These are phyloP conservation scores for Blennius ocellaris DNA, from an alignment of 2,113 vertebrate species.

Conservation along the genomic window DNA sequence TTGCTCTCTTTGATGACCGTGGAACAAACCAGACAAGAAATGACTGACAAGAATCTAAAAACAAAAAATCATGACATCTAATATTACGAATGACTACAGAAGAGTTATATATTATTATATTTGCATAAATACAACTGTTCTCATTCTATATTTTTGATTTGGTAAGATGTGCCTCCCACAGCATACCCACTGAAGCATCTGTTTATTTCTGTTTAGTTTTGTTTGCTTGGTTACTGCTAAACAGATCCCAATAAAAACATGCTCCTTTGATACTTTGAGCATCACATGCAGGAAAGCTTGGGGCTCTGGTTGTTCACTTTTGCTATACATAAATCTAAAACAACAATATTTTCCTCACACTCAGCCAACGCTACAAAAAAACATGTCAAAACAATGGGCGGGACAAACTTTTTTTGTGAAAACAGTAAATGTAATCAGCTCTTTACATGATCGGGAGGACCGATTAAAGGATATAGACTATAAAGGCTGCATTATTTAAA, in stretches of 20 bases:
- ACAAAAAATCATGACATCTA: not conserved
- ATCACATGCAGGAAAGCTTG: conserved; percentile 70
- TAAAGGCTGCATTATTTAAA: too few species aligned
- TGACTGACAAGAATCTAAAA: not conserved
- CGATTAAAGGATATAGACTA: too few species aligned
- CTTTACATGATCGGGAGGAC: not conserved
- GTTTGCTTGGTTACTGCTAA: conserved; percentile 64
- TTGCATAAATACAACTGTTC: not conserved
- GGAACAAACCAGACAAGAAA: not conserved
- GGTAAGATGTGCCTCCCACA: not conserved
- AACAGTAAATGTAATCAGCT: not conserved
- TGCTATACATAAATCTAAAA: conserved; percentile 17
- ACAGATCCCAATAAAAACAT: conserved; percentile 48
- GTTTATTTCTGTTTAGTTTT: conserved; percentile 49
- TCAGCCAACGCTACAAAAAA: not conserved
- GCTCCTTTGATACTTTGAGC: conserved; percentile 40
- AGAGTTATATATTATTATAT: too few species aligned
- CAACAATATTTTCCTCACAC: not conserved
- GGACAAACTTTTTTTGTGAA: not conserved
- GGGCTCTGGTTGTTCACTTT: conserved; percentile 31
- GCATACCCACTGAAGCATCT: conserved; percentile 24
- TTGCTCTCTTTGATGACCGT: not conserved
- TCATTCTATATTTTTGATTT: not conserved
- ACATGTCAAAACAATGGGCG: not conserved
- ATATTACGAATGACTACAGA: too few species aligned